phyloP scores from a whole-genome alignment of 2,888 invertebrate species.

The Byasa hedistus region DNA sequence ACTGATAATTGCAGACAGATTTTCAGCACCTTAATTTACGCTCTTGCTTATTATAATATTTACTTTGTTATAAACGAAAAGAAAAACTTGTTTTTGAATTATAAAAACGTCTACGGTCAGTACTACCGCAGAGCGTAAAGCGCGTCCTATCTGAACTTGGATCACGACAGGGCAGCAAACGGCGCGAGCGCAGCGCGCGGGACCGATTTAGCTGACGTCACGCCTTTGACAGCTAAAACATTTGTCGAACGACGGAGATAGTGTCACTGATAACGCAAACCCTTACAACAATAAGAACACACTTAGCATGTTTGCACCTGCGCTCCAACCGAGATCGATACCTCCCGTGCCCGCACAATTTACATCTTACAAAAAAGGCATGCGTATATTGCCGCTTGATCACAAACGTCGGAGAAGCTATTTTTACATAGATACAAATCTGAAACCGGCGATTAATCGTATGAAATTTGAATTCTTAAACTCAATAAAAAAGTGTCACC shows the following conservation, averaged over 20 bases:
- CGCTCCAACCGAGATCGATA: conserved; percentile 62
- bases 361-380: conserved; percentile 53
- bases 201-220: conserved; percentile 74
- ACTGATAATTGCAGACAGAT: conserved; percentile 35
- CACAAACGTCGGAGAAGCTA: conserved; percentile 19
- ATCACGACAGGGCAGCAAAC: conserved; percentile 50
- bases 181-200: conserved; percentile 51
- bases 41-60: background rate
- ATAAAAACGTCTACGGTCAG: conserved; percentile 32
- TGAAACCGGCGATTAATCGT: conserved; percentile 33
- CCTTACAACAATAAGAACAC: conserved; percentile 79
- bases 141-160: conserved; percentile 55
- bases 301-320: conserved; percentile 81
- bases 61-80: background rate
- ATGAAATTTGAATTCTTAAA: conserved; percentile 33
- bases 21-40: conserved; percentile 3
- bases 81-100: background rate
- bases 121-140: conserved; percentile 40
- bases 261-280: conserved; percentile 79
- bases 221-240: conserved; percentile 77
- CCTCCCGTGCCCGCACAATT: conserved; percentile 59
- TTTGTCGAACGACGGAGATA: conserved; percentile 77
- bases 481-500: conserved; percentile 60
- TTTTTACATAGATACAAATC: conserved; percentile 30
- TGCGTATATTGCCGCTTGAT: conserved; percentile 37